Percentiles rank a stretch among this genome's conserved stretches.
These are phyloP conservation scores for Muschampia plurimacula DNA, from an alignment of 2,888 invertebrate species.

Conservation along the genomic window DNA sequence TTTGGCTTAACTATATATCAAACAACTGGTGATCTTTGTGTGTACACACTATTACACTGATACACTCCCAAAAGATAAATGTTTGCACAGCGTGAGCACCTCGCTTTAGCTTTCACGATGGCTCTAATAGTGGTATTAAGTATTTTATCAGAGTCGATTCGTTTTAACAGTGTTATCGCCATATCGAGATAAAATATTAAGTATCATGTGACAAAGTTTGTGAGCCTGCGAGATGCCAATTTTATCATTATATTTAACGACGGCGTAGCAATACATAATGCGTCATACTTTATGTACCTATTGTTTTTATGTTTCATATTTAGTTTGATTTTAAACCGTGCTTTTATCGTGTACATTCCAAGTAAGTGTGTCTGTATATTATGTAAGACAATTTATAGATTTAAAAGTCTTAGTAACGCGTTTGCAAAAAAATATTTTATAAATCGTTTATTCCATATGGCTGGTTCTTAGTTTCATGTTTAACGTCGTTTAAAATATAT, in stretches of 20 bases:
- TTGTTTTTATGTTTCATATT: slow-evolving; percentile 1
- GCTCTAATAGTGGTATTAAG: background rate
- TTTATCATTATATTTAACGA: slow-evolving; percentile 16
- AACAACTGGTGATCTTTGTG: slow-evolving; percentile 11
- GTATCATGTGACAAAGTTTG: slow-evolving; percentile 22
- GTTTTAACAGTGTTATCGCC: slow-evolving; percentile 13
- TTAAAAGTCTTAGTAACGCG: background rate
- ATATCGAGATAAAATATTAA: background rate
- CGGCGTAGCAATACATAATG: background rate
- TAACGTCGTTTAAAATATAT: slow-evolving; percentile 49
- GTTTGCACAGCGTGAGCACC: slow-evolving; percentile 31
- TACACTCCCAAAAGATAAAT: slow-evolving; percentile 7
- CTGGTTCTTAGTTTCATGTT: slow-evolving; percentile 42
- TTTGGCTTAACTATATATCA: background rate
- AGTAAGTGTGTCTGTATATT: slow-evolving; percentile 49
- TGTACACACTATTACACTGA: slow-evolving; percentile 14
- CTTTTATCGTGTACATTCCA: slow-evolving; percentile 50
- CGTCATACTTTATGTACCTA: slow-evolving; percentile 19
- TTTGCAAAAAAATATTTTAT: background rate
- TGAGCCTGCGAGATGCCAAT: slow-evolving; percentile 9
- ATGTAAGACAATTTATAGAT: background rate
- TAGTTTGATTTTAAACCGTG: slow-evolving; percentile 6
- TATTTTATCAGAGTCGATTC: slow-evolving; percentile 24
- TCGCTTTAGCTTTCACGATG: slow-evolving; percentile 27
- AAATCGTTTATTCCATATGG: background rate